These are phyloP conservation scores for Anoplophora glabripennis DNA, from an alignment of 1,140 invertebrate genomes.

Conservation along the genomic window DNA sequence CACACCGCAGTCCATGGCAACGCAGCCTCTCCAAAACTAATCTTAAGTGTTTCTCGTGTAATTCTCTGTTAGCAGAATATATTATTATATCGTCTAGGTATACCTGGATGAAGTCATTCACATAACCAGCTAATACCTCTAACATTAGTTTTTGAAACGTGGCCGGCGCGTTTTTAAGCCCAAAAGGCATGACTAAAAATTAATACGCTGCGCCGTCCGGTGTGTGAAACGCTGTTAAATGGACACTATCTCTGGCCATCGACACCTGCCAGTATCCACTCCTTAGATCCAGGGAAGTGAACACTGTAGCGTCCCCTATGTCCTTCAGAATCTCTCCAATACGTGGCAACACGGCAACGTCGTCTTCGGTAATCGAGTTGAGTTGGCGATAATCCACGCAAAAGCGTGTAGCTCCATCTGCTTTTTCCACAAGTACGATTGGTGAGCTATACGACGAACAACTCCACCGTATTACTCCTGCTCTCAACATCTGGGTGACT, in stretches of 20 bases:
- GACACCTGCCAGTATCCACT: conserved; percentile 39
- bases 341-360: no score
- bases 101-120: conserved; percentile 17
- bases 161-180: conserved; percentile 28
- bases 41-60: conserved; percentile 1
- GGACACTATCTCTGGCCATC: conserved; percentile 8
- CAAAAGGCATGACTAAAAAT: conserved; percentile 36
- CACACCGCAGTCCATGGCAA: not conserved
- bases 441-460: no score
- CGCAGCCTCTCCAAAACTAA: conserved; percentile 6
- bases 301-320: not conserved
- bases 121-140: conserved; percentile 18
- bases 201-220: conserved; percentile 24
- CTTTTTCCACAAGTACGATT: no score
- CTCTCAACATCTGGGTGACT: no score
- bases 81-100: conserved; percentile 20
- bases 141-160: conserved; percentile 29
- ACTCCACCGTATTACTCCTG: no score
- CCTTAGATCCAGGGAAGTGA: conserved; percentile 30
- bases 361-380: no score
- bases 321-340: no score
- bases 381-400: no score
- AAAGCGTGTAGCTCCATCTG: no score
- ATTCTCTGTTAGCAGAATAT: not conserved
- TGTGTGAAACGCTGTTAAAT: conserved; percentile 36